Percentiles rank a stretch among this genome's conserved stretches.
phyloP scores from a whole-genome alignment of 1,140 invertebrate genomes.

The Plectus sambesii region DNA sequence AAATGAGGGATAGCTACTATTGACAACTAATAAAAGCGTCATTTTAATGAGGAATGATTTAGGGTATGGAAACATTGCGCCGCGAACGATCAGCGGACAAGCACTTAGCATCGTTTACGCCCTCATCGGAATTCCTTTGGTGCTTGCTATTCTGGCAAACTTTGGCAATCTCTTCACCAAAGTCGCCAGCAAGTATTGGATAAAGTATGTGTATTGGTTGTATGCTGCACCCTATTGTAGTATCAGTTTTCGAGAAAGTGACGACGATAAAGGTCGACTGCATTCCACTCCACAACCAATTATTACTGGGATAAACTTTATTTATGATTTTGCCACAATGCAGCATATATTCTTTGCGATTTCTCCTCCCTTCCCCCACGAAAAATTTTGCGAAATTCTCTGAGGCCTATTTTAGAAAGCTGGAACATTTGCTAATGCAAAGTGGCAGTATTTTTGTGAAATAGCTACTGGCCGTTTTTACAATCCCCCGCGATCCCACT shows the following conservation, averaged over 20 bases:
- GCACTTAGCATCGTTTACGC: slow-evolving; percentile 82
- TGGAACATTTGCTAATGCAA: too few relatives aligned
- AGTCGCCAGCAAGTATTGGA: slow-evolving; percentile 36
- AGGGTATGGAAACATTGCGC: slow-evolving; percentile 88
- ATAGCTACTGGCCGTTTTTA: too few relatives aligned
- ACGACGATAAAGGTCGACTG: not conserved
- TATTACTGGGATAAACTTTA: too few relatives aligned
- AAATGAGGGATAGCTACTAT: not conserved
- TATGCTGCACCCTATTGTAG: not conserved
- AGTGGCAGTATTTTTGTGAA: too few relatives aligned
- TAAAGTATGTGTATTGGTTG: slow-evolving; percentile 21
- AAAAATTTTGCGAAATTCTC: too few relatives aligned
- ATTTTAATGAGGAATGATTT: slow-evolving; percentile 29
- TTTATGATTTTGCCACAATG: too few relatives aligned
- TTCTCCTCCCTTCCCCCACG: too few relatives aligned
- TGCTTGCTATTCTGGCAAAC: slow-evolving; percentile 54
- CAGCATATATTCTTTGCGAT: too few relatives aligned
- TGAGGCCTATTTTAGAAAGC: too few relatives aligned
- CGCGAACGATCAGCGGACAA: slow-evolving; percentile 67
- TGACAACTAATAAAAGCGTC: not conserved
- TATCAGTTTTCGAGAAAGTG: slow-evolving; percentile 1
- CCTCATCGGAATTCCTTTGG: slow-evolving; percentile 83
- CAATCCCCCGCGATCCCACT: too few relatives aligned
- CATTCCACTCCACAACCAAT: too few relatives aligned
- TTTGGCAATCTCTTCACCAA: slow-evolving; percentile 46